Base-by-base conservation (phyloP, 1,140 invertebrate genomes). In the Drosophila kanapiae region DNA sequence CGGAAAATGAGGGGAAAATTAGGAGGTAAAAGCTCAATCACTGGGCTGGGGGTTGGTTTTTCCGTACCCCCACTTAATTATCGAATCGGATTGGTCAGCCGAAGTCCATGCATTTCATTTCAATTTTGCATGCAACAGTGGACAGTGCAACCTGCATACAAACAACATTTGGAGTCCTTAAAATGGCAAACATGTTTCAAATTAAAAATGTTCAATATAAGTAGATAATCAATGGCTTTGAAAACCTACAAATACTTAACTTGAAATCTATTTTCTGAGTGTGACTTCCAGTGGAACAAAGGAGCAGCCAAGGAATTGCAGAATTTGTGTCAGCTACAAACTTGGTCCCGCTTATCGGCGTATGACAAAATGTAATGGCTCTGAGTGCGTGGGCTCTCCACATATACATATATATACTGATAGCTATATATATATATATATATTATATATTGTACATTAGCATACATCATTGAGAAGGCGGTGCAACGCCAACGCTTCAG, bases 261-360 rank as follows among this genome's bases (percentile, higher is more conserved):
- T n/a, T 49, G 4, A 49, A n/a, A 6, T 4, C 14, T n/a, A 1
- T 49, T 49, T 10, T 16, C 14, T 10, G 2, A 49, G 48, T 49
- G 48, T 49, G n/a, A 53, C 35, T 31, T 43, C 23, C 9, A 63
- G 58, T 43, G 45, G 47, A 48, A 80, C 77, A 80, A 80, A 23
- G 62, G 45, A 61, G 42, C 60, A 11, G 70, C 27, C 40, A 51
- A 61, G 69, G 53, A 80, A 74, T 67, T 69, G 38, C 60, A 49
- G 71, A 53, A 48, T 54, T 47, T 67, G 51, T 71, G 54, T 13
- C 23, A 67, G 27, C 23, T 37, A 49, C 68, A 80, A 76, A 75
- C 80, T 81, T 53, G 57, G 29, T 54, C 23, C 23, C 33, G 61
- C 79, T 67, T 77, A 81, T 81, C 65, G 72, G 40, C 47, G 37